phyloP scores from a whole-genome alignment of 1,140 invertebrate species.

The Drosophila dunni region DNA sequence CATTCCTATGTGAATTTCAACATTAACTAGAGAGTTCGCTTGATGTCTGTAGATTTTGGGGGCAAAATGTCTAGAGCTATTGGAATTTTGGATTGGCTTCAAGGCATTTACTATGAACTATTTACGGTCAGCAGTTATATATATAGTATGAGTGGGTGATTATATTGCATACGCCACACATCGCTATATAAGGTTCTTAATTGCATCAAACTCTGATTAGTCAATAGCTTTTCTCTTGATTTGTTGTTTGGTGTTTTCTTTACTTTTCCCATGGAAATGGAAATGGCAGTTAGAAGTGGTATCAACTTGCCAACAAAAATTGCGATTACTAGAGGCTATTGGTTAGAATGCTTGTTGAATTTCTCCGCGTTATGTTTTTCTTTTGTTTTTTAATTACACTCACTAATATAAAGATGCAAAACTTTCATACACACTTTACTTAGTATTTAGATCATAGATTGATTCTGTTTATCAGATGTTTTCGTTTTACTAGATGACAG shows the following conservation, averaged over 20 bases:
- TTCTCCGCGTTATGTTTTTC: conserved; percentile 3
- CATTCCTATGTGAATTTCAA: conserved; percentile 71
- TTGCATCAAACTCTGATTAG: conserved; percentile 12
- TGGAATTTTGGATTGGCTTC: background rate
- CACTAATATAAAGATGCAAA: conserved; percentile 82
- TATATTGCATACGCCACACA: conserved; percentile 32
- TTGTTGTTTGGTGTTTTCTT: conserved; percentile 33
- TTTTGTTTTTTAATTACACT: conserved; percentile 59
- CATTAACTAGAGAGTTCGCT: conserved; percentile 60
- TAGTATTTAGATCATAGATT: conserved; percentile 70
- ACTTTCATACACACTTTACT: conserved; percentile 75
- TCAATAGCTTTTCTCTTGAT: conserved; percentile 1
- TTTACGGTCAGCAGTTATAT: conserved; percentile 2
- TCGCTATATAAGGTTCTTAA: conserved; percentile 3
- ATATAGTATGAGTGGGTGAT: background rate
- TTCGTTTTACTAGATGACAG: conserved; percentile 53
- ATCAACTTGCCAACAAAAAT: conserved; percentile 17
- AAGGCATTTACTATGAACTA: conserved; percentile 22
- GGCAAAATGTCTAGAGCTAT: conserved; percentile 14
- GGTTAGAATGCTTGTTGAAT: conserved; percentile 1
- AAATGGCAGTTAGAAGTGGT: conserved; percentile 40
- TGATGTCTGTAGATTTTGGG: conserved; percentile 11
- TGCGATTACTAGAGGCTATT: conserved; percentile 22
- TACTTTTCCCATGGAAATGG: conserved; percentile 20
- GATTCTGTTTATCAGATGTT: conserved; percentile 47